Percentiles rank a stretch among this genome's conserved stretches.
These are phyloP conservation scores for Baccha elongata DNA, from an alignment of 2,888 invertebrate species.

Conservation along the genomic window DNA sequence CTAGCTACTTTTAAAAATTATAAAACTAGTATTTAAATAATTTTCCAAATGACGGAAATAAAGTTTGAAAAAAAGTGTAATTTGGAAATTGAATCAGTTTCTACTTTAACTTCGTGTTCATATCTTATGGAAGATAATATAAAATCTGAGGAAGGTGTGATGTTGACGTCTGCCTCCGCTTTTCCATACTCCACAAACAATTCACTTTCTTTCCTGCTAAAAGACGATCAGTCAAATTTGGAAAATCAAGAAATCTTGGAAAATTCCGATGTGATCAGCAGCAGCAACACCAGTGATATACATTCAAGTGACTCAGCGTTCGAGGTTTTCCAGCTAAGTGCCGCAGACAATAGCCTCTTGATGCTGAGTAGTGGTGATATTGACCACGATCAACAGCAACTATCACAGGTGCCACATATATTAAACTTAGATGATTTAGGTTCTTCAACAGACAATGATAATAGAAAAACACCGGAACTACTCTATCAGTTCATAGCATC, in stretches of 20 bases:
- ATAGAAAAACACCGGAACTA: slow-evolving; percentile 45
- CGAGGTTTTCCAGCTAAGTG: slow-evolving; percentile 52
- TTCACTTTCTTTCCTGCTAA: slow-evolving; percentile 49
- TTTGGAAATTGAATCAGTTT: slow-evolving; percentile 43
- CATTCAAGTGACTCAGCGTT: slow-evolving; percentile 67
- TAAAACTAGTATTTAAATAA: slow-evolving; percentile 4
- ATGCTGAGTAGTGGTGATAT: slow-evolving; percentile 33
- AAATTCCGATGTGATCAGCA: slow-evolving; percentile 64
- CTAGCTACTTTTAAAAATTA: neutral
- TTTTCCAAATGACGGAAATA: slow-evolving; percentile 20
- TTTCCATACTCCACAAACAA: neutral
- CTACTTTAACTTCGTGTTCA: slow-evolving; percentile 40
- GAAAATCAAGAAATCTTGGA: slow-evolving; percentile 55
- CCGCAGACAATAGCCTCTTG: slow-evolving; percentile 43
- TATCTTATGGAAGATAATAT: slow-evolving; percentile 67
- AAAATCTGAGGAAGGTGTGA: slow-evolving; percentile 48
- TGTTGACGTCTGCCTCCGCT: slow-evolving; percentile 27
- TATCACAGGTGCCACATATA: slow-evolving; percentile 72
- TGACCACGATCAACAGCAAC: slow-evolving; percentile 60
- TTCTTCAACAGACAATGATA: slow-evolving; percentile 45
- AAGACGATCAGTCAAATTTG: slow-evolving; percentile 60
- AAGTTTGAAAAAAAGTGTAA: slow-evolving; percentile 61
- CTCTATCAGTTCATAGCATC: slow-evolving; percentile 65
- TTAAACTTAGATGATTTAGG: slow-evolving; percentile 68
- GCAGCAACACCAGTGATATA: slow-evolving; percentile 64